phyloP scores from a whole-genome alignment of 2,888 invertebrate species.

The Pterobdella sp. region DNA sequence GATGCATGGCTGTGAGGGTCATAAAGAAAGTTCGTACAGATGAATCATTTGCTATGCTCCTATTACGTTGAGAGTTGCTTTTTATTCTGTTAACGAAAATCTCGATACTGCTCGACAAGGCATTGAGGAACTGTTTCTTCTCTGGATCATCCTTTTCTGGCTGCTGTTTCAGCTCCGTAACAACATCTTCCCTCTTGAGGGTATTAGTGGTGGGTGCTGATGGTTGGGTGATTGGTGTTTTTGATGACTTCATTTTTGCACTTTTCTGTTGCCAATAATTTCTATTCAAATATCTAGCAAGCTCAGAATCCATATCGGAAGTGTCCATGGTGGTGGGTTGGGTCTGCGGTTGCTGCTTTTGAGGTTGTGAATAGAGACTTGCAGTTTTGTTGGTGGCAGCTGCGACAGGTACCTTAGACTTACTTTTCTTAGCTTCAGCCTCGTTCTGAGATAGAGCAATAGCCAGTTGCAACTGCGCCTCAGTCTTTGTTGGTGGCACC shows the following conservation, averaged over 20 bases:
- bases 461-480: slow-evolving; percentile 71
- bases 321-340: slow-evolving; percentile 47
- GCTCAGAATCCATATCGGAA: slow-evolving; percentile 64
- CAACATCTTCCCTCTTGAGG: no score
- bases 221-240: slow-evolving; percentile 42
- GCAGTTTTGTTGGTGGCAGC: neutral
- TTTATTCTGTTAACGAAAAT: slow-evolving; percentile 97
- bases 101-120: slow-evolving; percentile 79
- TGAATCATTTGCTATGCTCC: slow-evolving; percentile 90
- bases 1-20: slow-evolving; percentile 92
- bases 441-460: slow-evolving; percentile 93
- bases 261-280: slow-evolving; percentile 73
- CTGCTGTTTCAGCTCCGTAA: no score
- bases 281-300: slow-evolving; percentile 84
- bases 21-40: slow-evolving; percentile 93
- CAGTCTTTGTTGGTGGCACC: slow-evolving; percentile 46
- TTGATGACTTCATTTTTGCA: slow-evolving; percentile 42
- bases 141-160: slow-evolving; percentile 42
- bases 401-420: neutral
- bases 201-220: slow-evolving; percentile 48
- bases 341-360: neutral
- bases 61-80: slow-evolving; percentile 82
- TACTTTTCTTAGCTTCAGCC: slow-evolving; percentile 61
- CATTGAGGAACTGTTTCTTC: slow-evolving; percentile 72
- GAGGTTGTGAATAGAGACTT: neutral